Evolutionary conservation across 2,888 invertebrate genomes (phyloP).

Genomic region (Crossocerus cetratus): DNA sequence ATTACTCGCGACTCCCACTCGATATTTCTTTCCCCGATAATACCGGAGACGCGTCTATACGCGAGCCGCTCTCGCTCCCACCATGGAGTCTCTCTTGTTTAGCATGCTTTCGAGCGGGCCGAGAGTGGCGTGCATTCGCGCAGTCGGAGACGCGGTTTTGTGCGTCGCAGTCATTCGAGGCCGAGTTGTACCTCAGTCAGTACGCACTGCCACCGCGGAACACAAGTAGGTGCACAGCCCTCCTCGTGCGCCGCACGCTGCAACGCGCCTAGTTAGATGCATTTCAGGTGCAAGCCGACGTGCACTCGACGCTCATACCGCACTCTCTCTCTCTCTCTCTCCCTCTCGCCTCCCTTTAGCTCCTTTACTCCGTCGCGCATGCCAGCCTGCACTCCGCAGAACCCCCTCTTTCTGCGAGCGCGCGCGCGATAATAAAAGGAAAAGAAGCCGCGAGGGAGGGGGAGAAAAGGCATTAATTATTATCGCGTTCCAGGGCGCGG

Average conservation of each 20-base stretch:
- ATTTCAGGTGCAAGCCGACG: constrained; percentile 20
- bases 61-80: too few species aligned
- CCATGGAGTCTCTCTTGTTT: too few species aligned
- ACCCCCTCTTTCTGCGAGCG: constrained; percentile 14
- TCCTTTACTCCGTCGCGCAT: too few species aligned
- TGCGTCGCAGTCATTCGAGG: constrained; percentile 27
- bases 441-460: background rate
- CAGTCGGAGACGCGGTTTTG: background rate
- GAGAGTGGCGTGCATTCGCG: background rate
- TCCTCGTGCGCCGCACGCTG: constrained; percentile 38
- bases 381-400: background rate
- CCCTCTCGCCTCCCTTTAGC: too few species aligned
- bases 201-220: too few species aligned
- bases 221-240: constrained; percentile 1
- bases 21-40: too few species aligned
- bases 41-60: too few species aligned
- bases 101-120: too few species aligned
- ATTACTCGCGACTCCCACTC: background rate
- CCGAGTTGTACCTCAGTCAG: too few species aligned
- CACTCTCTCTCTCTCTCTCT: too few species aligned
- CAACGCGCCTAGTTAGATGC: constrained; percentile 58
- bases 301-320: too few species aligned
- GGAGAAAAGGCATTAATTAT: constrained; percentile 44
- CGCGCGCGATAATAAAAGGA: background rate
- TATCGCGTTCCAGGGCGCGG: constrained; percentile 21